phyloP scores from a whole-genome alignment of 2,797 vertebrate genomes.

The Parambassis ranga region DNA sequence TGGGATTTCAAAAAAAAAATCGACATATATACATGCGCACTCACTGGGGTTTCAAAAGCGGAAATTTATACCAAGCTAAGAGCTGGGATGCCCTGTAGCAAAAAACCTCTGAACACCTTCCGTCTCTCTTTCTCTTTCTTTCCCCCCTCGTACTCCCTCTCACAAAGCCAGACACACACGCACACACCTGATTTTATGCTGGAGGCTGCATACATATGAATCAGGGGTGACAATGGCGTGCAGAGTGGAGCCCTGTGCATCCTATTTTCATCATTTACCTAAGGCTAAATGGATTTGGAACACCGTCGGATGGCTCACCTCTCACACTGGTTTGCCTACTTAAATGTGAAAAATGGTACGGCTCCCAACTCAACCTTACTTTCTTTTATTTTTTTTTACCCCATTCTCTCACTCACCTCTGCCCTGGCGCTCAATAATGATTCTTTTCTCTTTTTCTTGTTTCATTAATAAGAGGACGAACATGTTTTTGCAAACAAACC shows the following conservation, averaged over 20 bases:
- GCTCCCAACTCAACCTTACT: constrained; percentile 33
- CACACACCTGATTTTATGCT: constrained; percentile 61
- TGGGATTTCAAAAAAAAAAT: constrained; percentile 13
- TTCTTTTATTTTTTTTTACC: background rate
- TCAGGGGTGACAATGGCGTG: constrained; percentile 70
- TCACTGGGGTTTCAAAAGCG: constrained; percentile 18
- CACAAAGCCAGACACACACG: constrained; percentile 20
- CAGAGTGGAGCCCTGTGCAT: constrained; percentile 69
- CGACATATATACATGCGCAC: background rate
- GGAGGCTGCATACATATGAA: constrained; percentile 72
- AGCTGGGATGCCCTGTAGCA: constrained; percentile 29
- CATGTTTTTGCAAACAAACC: background rate
- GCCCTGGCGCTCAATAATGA: background rate
- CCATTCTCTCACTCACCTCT: background rate
- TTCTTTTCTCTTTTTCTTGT: background rate
- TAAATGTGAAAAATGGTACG: constrained; percentile 69
- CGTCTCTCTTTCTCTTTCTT: constrained; percentile 30
- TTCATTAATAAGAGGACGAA: background rate
- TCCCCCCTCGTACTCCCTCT: constrained; percentile 19
- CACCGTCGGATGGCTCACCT: constrained; percentile 67
- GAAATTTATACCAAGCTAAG: constrained; percentile 29
- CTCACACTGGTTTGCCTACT: constrained; percentile 65
- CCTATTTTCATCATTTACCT: constrained; percentile 75
- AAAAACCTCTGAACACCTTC: constrained; percentile 27
- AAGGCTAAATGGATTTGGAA: constrained; percentile 74